A percentile compares a stretch with the other conserved stretches of the same genome.
Evolutionary conservation across 2,797 vertebrate species (phyloP).

Genomic region (Acipenser oxyrinchus): DNA sequence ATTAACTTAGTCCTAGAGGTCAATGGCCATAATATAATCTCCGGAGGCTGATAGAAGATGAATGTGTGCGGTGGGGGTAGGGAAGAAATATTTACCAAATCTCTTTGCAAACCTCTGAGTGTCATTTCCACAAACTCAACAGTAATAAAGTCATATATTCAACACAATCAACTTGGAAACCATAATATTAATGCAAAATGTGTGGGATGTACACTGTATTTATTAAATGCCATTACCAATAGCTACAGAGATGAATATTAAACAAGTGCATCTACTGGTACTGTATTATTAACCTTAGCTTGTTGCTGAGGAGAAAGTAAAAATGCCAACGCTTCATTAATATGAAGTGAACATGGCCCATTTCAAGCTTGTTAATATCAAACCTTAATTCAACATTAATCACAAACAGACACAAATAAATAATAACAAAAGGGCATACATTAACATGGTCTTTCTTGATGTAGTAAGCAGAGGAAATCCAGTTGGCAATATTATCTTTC

Average conservation of each 20-base stretch:
- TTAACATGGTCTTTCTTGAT: not conserved
- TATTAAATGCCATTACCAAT: too few relatives aligned
- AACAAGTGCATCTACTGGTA: too few relatives aligned
- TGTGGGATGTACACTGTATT: too few relatives aligned
- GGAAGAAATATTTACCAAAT: too few relatives aligned
- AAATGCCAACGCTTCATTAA: not conserved
- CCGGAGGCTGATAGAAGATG: constrained; percentile 23
- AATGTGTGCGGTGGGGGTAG: constrained; percentile 37
- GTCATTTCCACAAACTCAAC: constrained; percentile 9
- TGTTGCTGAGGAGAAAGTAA: too few relatives aligned
- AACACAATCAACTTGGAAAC: not conserved
- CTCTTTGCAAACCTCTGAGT: constrained; percentile 10
- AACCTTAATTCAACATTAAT: not conserved
- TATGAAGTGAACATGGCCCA: not conserved
- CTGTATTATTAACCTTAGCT: too few relatives aligned
- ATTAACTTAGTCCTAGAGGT: constrained; percentile 39
- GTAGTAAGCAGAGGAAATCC: not conserved
- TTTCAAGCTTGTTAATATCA: not conserved
- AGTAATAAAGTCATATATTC: not conserved
- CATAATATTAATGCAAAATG: not conserved
- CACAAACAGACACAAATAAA: too few relatives aligned
- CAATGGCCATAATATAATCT: constrained; percentile 41
- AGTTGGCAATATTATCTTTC: constrained; percentile 27
- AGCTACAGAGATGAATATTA: too few relatives aligned
- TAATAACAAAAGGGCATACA: not conserved